Percentiles rank a stretch among this genome's conserved stretches.
These are phyloP conservation scores for Hyles vespertilio DNA, from an alignment of 1,140 invertebrate species.

Conservation along the genomic window DNA sequence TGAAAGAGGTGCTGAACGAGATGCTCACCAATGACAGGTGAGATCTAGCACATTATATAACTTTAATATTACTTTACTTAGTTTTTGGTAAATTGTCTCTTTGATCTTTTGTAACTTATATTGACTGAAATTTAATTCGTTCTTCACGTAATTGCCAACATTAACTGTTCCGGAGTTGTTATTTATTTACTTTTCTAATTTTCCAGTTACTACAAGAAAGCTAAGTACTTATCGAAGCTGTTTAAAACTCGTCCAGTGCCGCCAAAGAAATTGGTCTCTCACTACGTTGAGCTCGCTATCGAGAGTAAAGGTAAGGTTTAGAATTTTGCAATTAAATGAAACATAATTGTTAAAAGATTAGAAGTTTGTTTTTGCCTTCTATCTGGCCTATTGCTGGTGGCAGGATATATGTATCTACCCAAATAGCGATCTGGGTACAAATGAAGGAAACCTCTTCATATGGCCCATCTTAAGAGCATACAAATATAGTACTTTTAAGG, in stretches of 20 bases:
- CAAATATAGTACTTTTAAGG: background rate
- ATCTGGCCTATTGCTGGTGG: background rate
- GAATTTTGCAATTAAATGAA: background rate
- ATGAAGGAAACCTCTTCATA: background rate
- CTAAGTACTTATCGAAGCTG: slow-evolving; percentile 35
- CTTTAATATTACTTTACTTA: background rate
- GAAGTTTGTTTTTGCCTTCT: background rate
- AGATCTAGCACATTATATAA: background rate
- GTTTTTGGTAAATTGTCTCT: too few relatives aligned
- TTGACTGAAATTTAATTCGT: too few relatives aligned
- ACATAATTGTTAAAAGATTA: too few relatives aligned
- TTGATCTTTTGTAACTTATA: too few relatives aligned
- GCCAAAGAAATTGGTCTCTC: slow-evolving; percentile 30
- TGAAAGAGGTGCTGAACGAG: slow-evolving; percentile 17
- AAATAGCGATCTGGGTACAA: background rate
- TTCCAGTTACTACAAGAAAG: slow-evolving; percentile 42
- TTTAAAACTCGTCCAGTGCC: slow-evolving; percentile 32
- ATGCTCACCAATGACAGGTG: slow-evolving; percentile 33
- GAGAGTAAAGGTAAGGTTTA: slow-evolving; percentile 40
- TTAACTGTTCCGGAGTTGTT: too few relatives aligned
- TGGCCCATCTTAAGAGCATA: background rate
- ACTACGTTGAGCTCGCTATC: slow-evolving; percentile 43
- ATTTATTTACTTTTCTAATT: slow-evolving; percentile 9
- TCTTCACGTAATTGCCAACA: background rate
- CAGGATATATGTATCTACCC: background rate